Evolutionary conservation across 2,888 invertebrate species (phyloP), one percentile per base, ranked within the genome.

Genomic region (Julus scanicus): DNA sequence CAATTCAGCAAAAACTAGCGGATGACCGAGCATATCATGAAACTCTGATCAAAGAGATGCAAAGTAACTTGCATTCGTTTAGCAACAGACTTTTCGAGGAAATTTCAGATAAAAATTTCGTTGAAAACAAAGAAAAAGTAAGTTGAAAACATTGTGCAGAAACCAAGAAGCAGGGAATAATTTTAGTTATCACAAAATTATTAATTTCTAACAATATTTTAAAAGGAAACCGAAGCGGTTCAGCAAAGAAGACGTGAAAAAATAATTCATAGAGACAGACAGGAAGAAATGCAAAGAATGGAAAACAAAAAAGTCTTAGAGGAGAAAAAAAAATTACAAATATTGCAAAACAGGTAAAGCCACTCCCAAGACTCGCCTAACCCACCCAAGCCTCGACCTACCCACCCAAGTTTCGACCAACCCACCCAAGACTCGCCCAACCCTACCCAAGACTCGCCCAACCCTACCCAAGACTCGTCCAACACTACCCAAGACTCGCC

Each of bases 271-370:
- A 5, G 44, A 48, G 53, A 53, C 48, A 48, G 48, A n/a, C 13
- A 17, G 37, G 86, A 15, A 49, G 53, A 40, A 40, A 15, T 39
- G 4, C 40, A 84, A 39, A 84, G 17, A 84, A 9, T 39, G 39
- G 86, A 86, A 53, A 48, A n/a, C 13, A 49, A 86, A n/a, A 86
- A 86, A 49, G n/a, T 86, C 49, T 40, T 48, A 15, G 48, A 49
- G n/a, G 86, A 86, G 49, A 86, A 86, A 48, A 40, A 49, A 53
- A 86, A 86, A 86, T 53, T 86, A 20, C 86, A 86, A 20, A 86
- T 86, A 44, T 29, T 86, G 49, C 48, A 49, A 20, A 86, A 86
- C 44, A 84, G 84, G 84, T 39, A 84, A 20, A 5, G 63, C n/a
- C n/a, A n/a, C n/a, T n/a, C n/a, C n/a, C n/a, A n/a, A n/a, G n/a